Evolutionary conservation across 2,797 vertebrate genomes (phyloP).

Genomic region (Chrysolophus pictus): DNA sequence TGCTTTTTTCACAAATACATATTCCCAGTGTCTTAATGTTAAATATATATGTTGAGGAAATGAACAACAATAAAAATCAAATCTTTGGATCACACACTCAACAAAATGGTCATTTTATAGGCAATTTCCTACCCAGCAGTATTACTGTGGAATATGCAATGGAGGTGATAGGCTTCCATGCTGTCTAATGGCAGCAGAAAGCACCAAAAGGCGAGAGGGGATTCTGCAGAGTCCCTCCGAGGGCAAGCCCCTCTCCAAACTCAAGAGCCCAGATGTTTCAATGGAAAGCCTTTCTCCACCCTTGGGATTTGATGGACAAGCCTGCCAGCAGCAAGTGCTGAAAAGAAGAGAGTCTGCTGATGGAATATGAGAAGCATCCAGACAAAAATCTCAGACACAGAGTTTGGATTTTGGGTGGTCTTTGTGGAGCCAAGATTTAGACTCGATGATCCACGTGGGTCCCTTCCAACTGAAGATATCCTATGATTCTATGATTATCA

Average conservation of each 20-base stretch:
- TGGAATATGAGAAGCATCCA: too few species aligned
- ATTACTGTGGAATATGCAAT: neutral
- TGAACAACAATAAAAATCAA: neutral
- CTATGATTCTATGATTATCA: too few species aligned
- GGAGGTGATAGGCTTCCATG: neutral
- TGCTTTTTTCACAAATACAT: neutral
- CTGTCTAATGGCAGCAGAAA: slow-evolving; percentile 1
- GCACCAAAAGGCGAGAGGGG: neutral
- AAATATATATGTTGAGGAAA: neutral
- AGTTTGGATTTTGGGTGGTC: too few species aligned
- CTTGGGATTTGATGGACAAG: neutral
- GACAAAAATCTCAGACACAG: too few species aligned
- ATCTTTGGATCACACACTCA: neutral
- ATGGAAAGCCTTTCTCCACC: neutral
- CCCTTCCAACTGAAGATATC: too few species aligned
- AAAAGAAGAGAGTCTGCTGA: neutral
- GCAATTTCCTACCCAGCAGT: neutral
- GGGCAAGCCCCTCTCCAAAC: neutral
- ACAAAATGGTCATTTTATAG: neutral
- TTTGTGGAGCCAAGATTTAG: too few species aligned
- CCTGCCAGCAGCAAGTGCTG: neutral
- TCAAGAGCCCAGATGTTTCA: rapidly evolving
- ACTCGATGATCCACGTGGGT: too few species aligned
- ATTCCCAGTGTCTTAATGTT: neutral
- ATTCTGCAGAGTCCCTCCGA: neutral